Conservation (phyloP, 1,140 invertebrate species). For the Pogonomyrmex californicus region DNA sequence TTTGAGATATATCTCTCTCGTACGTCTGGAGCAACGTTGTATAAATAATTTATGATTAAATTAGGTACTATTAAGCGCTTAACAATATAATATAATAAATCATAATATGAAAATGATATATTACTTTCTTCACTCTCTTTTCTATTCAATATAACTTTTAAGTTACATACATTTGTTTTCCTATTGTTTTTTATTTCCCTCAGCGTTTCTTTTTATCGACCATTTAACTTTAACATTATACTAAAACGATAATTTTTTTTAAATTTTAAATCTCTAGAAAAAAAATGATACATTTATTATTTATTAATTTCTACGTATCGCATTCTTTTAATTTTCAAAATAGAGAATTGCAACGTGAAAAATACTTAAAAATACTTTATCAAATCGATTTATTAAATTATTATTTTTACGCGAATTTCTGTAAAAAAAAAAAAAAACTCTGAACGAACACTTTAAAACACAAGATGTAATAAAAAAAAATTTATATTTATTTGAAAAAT, state of each 20-base stretch:
- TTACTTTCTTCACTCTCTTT: background rate
- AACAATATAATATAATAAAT: background rate
- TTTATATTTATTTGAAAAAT: background rate
- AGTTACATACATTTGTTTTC: background rate
- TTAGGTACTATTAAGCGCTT: background rate
- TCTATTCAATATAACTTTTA: background rate
- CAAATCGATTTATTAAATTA: background rate
- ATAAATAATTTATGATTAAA: conserved; percentile 2
- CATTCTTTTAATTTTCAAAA: background rate
- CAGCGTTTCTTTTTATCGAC: background rate
- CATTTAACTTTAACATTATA: background rate
- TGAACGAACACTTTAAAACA: background rate
- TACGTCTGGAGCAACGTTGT: background rate
- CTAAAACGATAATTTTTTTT: background rate
- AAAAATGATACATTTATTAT: conserved; percentile 1
- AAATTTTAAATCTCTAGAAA: background rate
- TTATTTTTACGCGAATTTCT: background rate
- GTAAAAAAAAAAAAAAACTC: background rate
- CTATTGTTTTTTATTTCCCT: background rate
- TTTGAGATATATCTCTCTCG: background rate
- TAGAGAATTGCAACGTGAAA: background rate
- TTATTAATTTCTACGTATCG: background rate
- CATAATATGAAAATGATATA: background rate
- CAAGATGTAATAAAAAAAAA: background rate
- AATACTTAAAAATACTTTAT: background rate